These are phyloP conservation scores for Drosophila ohnishii DNA, from an alignment of 1,140 invertebrate species.

Conservation along the genomic window DNA sequence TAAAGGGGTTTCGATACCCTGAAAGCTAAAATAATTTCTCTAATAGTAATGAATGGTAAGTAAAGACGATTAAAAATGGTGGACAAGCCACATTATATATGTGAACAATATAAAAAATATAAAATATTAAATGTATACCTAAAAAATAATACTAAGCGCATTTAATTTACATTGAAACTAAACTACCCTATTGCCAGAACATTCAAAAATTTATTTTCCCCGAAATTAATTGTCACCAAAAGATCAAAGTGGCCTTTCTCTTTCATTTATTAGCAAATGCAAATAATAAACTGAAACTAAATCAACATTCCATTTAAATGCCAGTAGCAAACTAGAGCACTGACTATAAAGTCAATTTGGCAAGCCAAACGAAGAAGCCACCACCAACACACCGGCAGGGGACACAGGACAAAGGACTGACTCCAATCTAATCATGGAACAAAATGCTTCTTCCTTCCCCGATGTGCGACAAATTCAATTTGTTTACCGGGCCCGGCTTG, in stretches of 20 bases:
- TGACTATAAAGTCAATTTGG: slow-evolving; percentile 25
- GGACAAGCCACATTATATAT: too few species aligned
- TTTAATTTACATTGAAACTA: neutral
- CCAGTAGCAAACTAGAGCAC: slow-evolving; percentile 12
- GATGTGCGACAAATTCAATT: slow-evolving; percentile 72
- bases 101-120: too few species aligned
- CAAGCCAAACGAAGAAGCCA: slow-evolving; percentile 14
- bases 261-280: neutral
- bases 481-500: slow-evolving; percentile 34
- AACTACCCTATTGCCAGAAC: neutral
- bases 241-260: neutral
- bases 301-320: slow-evolving; percentile 15
- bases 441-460: slow-evolving; percentile 50
- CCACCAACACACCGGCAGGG: slow-evolving; percentile 1
- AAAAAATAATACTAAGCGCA: neutral
- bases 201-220: neutral
- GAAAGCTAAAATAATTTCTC: too few species aligned
- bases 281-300: slow-evolving; percentile 20
- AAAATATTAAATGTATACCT: too few species aligned
- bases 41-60: too few species aligned
- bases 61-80: too few species aligned
- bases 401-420: slow-evolving; percentile 29
- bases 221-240: neutral
- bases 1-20: neutral
- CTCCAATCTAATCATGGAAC: slow-evolving; percentile 49